Evolutionary conservation across 1,140 invertebrate species (phyloP).

Genomic region (Branchinecta lynchi): DNA sequence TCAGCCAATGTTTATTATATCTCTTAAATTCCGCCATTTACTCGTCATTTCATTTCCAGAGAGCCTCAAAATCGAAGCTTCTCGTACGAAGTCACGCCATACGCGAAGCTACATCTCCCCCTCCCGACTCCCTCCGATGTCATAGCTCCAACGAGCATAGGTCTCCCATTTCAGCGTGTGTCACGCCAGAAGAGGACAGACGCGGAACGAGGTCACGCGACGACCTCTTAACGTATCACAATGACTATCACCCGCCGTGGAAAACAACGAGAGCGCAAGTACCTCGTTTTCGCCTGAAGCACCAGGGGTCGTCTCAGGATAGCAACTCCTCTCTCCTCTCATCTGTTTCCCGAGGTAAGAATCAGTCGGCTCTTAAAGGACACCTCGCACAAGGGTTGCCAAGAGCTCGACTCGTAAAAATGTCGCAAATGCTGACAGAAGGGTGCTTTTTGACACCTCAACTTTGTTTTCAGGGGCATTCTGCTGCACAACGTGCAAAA

Average conservation of each 20-base stretch:
- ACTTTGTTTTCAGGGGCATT: too few relatives aligned
- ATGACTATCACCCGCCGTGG: constrained; percentile 8
- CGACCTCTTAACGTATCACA: not conserved
- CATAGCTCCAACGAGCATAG: constrained; percentile 15
- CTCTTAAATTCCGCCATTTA: too few relatives aligned
- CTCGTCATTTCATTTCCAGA: constrained; percentile 3
- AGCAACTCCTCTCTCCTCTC: constrained; percentile 45
- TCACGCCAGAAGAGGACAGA: constrained; percentile 21
- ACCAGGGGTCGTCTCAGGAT: constrained; percentile 45
- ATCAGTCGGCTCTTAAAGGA: too few relatives aligned
- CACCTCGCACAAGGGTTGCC: too few relatives aligned
- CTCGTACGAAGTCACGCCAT: constrained; percentile 74
- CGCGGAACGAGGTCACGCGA: constrained; percentile 30
- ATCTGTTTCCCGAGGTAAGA: constrained; percentile 42
- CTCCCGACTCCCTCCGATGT: constrained; percentile 43
- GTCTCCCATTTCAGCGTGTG: constrained; percentile 14
- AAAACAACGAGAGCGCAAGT: constrained; percentile 27
- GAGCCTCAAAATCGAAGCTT: constrained; percentile 52
- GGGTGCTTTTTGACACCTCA: too few relatives aligned
- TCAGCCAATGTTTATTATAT: too few relatives aligned
- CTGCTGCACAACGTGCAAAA: too few relatives aligned
- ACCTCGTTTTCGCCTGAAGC: constrained; percentile 37
- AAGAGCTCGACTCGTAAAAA: too few relatives aligned
- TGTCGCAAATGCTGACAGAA: too few relatives aligned
- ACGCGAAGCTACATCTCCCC: constrained; percentile 67